These are phyloP conservation scores for Cassiopea xamachana DNA, from an alignment of 30 jellyfish, hydroid and myxozoan species.

Conservation along the genomic window DNA sequence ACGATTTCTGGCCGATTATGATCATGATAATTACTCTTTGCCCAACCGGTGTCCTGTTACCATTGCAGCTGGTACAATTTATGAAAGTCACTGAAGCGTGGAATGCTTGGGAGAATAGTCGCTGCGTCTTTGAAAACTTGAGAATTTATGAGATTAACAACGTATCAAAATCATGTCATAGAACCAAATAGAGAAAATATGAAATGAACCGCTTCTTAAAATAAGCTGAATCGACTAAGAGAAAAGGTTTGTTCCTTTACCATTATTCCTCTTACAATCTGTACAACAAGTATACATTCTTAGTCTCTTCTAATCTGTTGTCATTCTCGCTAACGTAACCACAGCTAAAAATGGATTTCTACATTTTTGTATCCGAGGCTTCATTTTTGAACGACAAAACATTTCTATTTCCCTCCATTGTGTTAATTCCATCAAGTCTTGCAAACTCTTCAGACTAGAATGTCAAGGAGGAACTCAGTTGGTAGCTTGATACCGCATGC, in stretches of 20 bases:
- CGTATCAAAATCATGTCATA: background rate
- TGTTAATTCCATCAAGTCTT: no score
- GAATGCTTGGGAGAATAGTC: constrained; percentile 47
- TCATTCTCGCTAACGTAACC: no score
- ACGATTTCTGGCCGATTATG: background rate
- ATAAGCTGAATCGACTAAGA: background rate
- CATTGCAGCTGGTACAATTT: constrained; percentile 32
- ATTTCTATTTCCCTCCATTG: no score
- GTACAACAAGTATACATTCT: no score
- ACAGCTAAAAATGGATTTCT: no score
- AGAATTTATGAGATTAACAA: background rate
- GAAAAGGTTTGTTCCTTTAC: background rate
- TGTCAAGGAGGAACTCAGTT: no score
- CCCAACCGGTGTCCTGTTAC: constrained; percentile 33
- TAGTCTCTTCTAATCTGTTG: no score
- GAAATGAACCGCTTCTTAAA: background rate
- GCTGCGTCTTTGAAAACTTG: constrained; percentile 35
- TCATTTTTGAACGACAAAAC: no score
- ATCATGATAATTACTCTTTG: background rate
- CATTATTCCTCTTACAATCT: no score
- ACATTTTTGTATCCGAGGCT: no score
- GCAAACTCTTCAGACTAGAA: no score
- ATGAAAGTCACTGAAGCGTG: constrained; percentile 11
- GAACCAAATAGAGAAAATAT: background rate
- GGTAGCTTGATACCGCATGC: no score